phyloP scores from a whole-genome alignment of 2,888 invertebrate genomes.

The Lepidochrysops patricia region DNA sequence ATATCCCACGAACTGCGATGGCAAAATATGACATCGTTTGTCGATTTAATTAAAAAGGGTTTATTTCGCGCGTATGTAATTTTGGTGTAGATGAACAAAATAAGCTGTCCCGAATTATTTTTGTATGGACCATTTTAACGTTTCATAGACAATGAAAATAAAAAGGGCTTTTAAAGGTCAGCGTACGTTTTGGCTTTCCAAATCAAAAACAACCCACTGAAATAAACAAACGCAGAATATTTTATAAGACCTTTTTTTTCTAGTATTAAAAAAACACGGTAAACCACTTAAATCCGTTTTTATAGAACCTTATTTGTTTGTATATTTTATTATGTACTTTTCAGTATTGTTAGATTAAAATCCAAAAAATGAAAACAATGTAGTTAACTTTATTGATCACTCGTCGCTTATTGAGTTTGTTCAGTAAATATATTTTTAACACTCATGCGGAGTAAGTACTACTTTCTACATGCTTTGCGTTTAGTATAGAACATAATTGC shows the following conservation, averaged over 20 bases:
- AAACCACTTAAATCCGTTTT: constrained; percentile 9
- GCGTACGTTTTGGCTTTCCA: not conserved
- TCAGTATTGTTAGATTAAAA: not conserved
- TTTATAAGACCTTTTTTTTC: constrained; percentile 5
- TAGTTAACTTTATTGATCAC: no score
- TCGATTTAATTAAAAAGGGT: not conserved
- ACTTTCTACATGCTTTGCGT: no score
- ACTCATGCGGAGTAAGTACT: no score
- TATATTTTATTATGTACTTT: not conserved
- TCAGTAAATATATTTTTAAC: no score
- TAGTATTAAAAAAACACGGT: constrained; percentile 6
- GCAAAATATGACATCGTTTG: not conserved
- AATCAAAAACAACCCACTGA: constrained; percentile 12
- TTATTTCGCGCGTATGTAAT: not conserved
- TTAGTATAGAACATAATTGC: no score
- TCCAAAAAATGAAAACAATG: not conserved
- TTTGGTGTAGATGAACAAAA: not conserved
- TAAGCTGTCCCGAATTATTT: not conserved
- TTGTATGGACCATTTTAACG: not conserved
- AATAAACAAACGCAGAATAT: constrained; percentile 13
- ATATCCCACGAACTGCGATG: not conserved
- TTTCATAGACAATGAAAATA: not conserved
- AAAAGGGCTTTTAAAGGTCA: not conserved
- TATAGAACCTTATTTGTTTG: not conserved
- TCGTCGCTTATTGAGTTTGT: no score